phyloP scores from a whole-genome alignment of 2,888 invertebrate genomes.

The Dioctria rufipes region DNA sequence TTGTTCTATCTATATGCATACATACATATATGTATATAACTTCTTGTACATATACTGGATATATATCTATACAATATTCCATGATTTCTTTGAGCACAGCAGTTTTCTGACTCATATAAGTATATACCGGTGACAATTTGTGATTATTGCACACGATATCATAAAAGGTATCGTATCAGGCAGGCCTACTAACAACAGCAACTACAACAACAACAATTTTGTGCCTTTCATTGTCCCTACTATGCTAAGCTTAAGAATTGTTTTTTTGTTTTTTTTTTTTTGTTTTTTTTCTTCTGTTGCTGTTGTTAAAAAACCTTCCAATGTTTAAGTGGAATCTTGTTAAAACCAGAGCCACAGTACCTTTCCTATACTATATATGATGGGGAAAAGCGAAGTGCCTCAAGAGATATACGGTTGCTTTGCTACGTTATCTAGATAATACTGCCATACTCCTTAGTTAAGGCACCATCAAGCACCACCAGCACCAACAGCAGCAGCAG shows the following conservation, averaged over 20 bases:
- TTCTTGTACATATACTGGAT: no score
- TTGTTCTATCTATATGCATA: no score
- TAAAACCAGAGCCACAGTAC: neutral
- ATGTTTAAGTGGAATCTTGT: neutral
- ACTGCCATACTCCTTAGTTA: neutral
- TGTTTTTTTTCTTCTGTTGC: no score
- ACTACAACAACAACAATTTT: neutral
- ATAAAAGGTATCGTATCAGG: conserved; percentile 1
- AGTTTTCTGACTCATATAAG: neutral
- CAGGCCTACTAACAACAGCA: no score
- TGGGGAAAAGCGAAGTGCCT: neutral
- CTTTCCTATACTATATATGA: no score
- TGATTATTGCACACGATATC: conserved; percentile 37
- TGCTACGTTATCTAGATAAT: neutral
- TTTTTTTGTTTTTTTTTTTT: neutral
- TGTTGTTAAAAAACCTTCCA: neutral
- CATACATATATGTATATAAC: no score
- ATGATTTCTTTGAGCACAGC: neutral
- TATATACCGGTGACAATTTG: conserved; percentile 42
- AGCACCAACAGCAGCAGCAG: neutral
- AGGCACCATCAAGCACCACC: neutral
- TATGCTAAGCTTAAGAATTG: neutral
- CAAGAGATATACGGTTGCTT: neutral
- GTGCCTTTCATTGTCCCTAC: neutral
- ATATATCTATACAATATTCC: neutral